Base-by-base conservation (phyloP, 2,113 vertebrate genomes). In the Tamias sibiricus region DNA sequence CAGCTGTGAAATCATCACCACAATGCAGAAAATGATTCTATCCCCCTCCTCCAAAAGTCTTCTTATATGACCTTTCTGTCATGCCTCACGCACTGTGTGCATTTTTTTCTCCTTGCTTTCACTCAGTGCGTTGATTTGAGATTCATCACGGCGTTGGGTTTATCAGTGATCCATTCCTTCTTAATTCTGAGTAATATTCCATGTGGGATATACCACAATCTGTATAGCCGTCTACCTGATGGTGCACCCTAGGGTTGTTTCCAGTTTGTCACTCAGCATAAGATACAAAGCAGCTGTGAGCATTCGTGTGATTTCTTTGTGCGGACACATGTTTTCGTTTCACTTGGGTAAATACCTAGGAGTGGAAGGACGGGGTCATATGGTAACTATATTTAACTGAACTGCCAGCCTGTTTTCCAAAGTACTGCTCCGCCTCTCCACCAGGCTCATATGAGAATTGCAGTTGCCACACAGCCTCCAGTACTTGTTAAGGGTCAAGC, bases 351-450 rank as follows among this genome's bases (percentile, higher is more conserved):
- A 83, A 84, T 44, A 75, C 2, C 37, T 64, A 80, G 52, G 17
- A 91, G 57, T 83, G 19, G 42, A 83, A 94, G 40, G 3, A 8
- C 47, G 74, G 37, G 30, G 35, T 93, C 54, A 75, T n/a, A 44
- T 40, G 14, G 54, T 49, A 80, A 90, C 49, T 87, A 14, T 86
- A 77, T 92, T 54, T 88, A 74, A 84, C 62, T 76, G 89, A 96
- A 72, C 8, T 87, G n/a, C 52, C n/a, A 79, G 54, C 16, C 59
- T 83, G 4, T 72, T 93, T 96, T 89, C 83, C 54, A 93, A 79
- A n/a, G 19, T 1, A 22, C 68, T 22, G 49, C 54, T 35, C 80
- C 49, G 40, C 17, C 37, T 28, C 42, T 28, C 68, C 35, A 47
- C 1, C 52, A 91, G 35, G 9, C 82, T 19, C 2, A 2, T 40